Conservation (phyloP, 2,797 vertebrate genomes). For the Lates japonicus region DNA sequence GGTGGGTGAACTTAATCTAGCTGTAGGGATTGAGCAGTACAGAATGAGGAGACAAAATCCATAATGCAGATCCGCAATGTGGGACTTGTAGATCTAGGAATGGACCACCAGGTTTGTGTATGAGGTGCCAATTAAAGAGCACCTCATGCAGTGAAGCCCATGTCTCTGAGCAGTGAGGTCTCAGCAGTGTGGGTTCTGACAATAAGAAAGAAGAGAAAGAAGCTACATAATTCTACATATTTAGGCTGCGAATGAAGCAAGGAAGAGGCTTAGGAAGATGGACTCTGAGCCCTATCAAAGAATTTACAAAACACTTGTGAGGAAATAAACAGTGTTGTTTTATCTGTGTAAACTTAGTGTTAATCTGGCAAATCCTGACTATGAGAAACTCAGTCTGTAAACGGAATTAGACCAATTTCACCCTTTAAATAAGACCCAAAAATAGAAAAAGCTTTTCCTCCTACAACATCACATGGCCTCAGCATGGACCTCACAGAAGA, state of each 20-base stretch:
- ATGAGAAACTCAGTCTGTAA: neutral
- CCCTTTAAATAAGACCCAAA: neutral
- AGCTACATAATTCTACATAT: neutral
- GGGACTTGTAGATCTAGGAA: neutral
- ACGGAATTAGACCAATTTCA: neutral
- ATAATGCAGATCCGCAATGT: neutral
- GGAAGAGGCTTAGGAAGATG: neutral
- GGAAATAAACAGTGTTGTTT: neutral
- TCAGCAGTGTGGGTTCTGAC: neutral
- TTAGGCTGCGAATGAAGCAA: neutral
- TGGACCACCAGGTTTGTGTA: neutral
- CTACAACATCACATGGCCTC: neutral
- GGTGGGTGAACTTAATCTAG: neutral
- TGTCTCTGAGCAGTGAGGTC: too few relatives aligned
- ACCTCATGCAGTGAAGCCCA: too few relatives aligned
- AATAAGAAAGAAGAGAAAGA: neutral
- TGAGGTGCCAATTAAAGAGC: too few relatives aligned
- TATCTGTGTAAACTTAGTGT: neutral
- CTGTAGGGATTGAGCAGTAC: too few relatives aligned
- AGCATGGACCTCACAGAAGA: neutral
- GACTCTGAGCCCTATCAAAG: neutral
- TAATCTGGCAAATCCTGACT: neutral
- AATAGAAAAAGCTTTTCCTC: neutral
- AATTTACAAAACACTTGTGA: too few relatives aligned
- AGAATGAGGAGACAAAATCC: neutral